These are phyloP conservation scores for Leucoraja erinaceus DNA, from an alignment of 2,113 vertebrate genomes.

Conservation along the genomic window DNA sequence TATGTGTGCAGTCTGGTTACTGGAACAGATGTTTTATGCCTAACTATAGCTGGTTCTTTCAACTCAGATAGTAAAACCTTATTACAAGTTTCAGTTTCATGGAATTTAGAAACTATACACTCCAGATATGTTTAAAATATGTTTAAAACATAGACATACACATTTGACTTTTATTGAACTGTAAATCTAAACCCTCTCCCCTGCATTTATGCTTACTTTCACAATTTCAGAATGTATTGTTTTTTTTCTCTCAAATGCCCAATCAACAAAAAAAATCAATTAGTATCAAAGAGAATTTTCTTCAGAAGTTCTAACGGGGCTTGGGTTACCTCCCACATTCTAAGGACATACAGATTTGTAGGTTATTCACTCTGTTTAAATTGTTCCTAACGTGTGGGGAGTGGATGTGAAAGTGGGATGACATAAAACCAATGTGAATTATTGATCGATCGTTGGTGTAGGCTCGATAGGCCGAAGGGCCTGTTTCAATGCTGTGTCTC, in stretches of 20 bases:
- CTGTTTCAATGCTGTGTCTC: too few species aligned
- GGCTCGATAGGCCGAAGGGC: too few species aligned
- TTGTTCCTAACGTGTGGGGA: too few species aligned
- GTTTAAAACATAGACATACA: not conserved
- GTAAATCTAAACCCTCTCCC: not conserved
- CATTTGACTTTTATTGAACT: not conserved
- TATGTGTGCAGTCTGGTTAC: not conserved
- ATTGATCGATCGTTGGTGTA: too few species aligned
- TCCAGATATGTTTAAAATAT: conserved; percentile 4
- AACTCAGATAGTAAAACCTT: not conserved
- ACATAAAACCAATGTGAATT: too few species aligned
- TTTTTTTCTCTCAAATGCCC: not conserved
- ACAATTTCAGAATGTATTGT: not conserved
- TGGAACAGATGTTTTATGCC: not conserved
- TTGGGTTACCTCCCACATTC: too few species aligned
- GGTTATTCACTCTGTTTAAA: too few species aligned
- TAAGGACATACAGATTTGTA: too few species aligned
- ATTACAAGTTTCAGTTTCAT: not conserved
- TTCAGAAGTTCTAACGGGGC: not conserved
- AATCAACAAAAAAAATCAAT: not conserved
- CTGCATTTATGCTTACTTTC: not conserved
- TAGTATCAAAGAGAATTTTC: not conserved
- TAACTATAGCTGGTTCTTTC: not conserved
- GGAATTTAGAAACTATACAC: not conserved
- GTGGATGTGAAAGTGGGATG: too few species aligned